Conservation (phyloP, 2,113 vertebrate genomes). For the Zosterops hypoxanthus region DNA sequence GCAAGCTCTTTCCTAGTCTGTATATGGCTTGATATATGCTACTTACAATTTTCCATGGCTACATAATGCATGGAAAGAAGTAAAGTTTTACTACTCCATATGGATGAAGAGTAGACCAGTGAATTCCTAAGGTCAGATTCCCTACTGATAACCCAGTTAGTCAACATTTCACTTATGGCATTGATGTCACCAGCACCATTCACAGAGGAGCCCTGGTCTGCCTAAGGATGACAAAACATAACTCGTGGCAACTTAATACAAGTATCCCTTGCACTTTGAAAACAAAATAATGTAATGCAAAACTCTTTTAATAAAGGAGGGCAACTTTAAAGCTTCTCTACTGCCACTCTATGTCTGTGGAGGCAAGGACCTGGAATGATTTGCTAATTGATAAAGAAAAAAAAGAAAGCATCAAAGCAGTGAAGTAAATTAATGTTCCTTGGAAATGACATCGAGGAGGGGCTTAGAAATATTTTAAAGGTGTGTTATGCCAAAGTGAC, state of each 20-base stretch:
- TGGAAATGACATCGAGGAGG: background rate
- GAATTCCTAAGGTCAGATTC: background rate
- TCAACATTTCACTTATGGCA: background rate
- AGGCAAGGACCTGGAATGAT: background rate
- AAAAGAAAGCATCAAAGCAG: background rate
- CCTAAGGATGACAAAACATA: background rate
- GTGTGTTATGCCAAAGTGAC: background rate
- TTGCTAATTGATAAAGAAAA: background rate
- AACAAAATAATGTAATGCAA: background rate
- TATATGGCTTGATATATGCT: background rate
- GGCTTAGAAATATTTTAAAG: background rate
- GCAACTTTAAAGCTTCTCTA: background rate
- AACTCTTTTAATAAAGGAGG: background rate
- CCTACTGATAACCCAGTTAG: background rate
- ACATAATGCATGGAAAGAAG: background rate
- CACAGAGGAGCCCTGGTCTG: background rate
- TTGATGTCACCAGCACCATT: background rate
- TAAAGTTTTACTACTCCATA: background rate
- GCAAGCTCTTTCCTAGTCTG: background rate
- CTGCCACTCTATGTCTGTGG: background rate
- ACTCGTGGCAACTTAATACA: background rate
- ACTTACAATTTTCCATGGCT: background rate
- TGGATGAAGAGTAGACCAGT: background rate
- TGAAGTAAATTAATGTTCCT: background rate
- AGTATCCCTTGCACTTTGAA: background rate